Base-by-base conservation (phyloP, 30 jellyfish, hydroid and myxozoan genomes). In the Kudoa iwatai region DNA sequence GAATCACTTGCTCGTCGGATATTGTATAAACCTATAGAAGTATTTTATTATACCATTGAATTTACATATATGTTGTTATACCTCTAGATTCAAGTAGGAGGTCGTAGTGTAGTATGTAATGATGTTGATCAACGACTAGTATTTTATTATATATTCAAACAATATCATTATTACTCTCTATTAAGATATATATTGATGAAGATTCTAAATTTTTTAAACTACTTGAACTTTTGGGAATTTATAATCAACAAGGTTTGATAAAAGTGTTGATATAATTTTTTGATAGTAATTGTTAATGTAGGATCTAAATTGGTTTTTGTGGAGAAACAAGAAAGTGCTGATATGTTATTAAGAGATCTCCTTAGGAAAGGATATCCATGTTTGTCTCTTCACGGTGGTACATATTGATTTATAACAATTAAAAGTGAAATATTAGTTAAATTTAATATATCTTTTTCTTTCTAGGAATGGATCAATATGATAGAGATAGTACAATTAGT, bases 391-490 rank as follows among this genome's bases (percentile, higher is more conserved):
- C 96, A 77, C 33, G 96, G 96, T 0, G 96, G 96, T 23, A n/a
- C n/a, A n/a, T n/a, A n/a, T n/a, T n/a, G n/a, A n/a, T n/a, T n/a
- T n/a, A n/a, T n/a, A n/a, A n/a, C n/a, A n/a, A n/a, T n/a, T n/a
- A n/a, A n/a, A n/a, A n/a, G n/a, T n/a, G n/a, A n/a, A n/a, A n/a
- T n/a, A n/a, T n/a, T n/a, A n/a, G n/a, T n/a, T n/a, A n/a, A n/a
- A n/a, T n/a, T n/a, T n/a, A n/a, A n/a, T n/a, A n/a, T n/a, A n/a
- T n/a, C n/a, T n/a, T n/a, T n/a, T n/a, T n/a, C n/a, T n/a, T n/a
- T n/a, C n/a, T n/a, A n/a, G n/a, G n/a, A n/a, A 77, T 62, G 96
- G 96, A 77, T 44, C 96, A 77, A 48, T 77, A 38, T 57, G 96
- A 77, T 43, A 55, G 96, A 11, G 96, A 77, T 49, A 62, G 88